Evolutionary conservation across 2,888 invertebrate species (phyloP), one percentile per base, ranked within the genome.

Genomic region (Tryphoninae sp.): DNA sequence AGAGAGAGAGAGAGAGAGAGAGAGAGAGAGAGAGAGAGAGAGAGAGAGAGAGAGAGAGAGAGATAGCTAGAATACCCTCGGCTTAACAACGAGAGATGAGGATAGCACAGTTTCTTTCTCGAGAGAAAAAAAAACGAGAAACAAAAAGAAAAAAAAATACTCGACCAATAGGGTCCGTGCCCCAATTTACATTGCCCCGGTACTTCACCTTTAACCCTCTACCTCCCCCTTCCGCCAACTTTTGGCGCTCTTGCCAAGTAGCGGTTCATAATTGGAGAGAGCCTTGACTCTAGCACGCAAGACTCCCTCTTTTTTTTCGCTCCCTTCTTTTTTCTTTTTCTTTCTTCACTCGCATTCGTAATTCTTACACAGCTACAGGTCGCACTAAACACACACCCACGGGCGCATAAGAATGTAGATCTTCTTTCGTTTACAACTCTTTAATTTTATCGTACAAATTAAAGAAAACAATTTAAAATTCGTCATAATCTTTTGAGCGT

Each of bases 251-350:
- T 59, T 26, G 75, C 75, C 80, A 55, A 69, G 79, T 69, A 74
- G 68, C 69, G 71, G 59, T 53, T 75, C 80, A 71, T 80, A 80
- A 80, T 80, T 80, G 80, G 64, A 80, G 64, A 80, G 75, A 80
- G 71, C 59, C 80, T 51, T 53, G 68, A 79, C 55, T 79, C 68
- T 26, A 51, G 33, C 80, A 59, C 71, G 58, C 58, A 42, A 65
- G 59, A 80, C 75, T 65, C 49, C 62, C 61, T 40, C 40, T 45
- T 45, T 67, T 53, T 9, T 45, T 64, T 45, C 16, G 22, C 53
- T 23, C 7, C 13, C 22, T 23, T 3, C 1, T 3, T 65, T 49
- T 51, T 8, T 65, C 9, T 19, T 11, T 65, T 49, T 51, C 49
- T 13, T 11, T n/a, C 16, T 58, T 22, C 16, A 53, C 40, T 19